These are phyloP conservation scores for Chelmon rostratus DNA, from an alignment of 2,797 vertebrate species.

Conservation along the genomic window DNA sequence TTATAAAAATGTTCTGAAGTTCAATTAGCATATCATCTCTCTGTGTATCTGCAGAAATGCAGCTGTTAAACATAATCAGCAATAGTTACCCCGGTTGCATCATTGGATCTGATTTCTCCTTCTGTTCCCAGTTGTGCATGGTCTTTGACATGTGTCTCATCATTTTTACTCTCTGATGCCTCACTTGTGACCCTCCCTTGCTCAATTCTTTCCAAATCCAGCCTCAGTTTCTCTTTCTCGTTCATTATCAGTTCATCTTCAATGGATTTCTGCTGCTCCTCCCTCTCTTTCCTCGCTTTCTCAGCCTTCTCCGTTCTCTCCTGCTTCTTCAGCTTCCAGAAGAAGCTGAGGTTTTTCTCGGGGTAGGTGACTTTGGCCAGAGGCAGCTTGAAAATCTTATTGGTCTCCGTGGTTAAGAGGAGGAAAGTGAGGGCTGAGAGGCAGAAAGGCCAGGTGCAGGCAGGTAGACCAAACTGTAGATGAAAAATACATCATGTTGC, in stretches of 20 bases:
- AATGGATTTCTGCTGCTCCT: conserved; percentile 42
- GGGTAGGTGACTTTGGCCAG: conserved; percentile 94
- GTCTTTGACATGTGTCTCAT: not conserved
- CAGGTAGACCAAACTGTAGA: conserved; percentile 91
- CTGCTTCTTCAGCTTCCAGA: conserved; percentile 84
- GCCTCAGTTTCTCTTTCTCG: conserved; percentile 65
- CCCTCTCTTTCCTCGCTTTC: conserved; percentile 54
- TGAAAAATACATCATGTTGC: not conserved
- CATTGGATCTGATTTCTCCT: conserved; percentile 6
- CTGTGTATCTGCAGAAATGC: conserved; percentile 1
- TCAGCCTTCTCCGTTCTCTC: conserved; percentile 71
- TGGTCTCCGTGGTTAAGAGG: conserved; percentile 89
- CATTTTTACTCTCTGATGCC: not conserved
- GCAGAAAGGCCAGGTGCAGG: conserved; percentile 97
- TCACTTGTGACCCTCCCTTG: conserved; percentile 12
- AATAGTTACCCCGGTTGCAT: not conserved
- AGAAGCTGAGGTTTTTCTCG: conserved; percentile 92
- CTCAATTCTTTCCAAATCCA: conserved; percentile 54
- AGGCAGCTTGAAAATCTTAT: conserved; percentile 90
- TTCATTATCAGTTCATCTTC: conserved; percentile 39
- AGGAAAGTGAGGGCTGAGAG: conserved; percentile 93
- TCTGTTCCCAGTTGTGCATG: not conserved
- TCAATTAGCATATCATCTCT: not conserved
- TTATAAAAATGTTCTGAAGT: not conserved
- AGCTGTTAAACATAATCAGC: conserved; percentile 18